Evolutionary conservation across 1,140 invertebrate species (phyloP).

Genomic region (Lysiphlebus fabarum): DNA sequence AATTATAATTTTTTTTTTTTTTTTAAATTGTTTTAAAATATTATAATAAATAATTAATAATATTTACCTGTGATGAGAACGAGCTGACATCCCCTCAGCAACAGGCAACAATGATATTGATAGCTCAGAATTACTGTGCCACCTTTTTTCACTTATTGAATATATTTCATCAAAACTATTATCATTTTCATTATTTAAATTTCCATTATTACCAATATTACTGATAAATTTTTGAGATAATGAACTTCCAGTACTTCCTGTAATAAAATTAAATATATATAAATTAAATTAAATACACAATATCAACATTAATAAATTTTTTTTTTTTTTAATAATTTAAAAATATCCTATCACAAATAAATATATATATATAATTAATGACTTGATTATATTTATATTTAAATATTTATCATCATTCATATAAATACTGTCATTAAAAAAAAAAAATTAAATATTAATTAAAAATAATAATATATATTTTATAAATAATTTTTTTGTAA

Average conservation of each 20-base stretch:
- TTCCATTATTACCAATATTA: slow-evolving; percentile 34
- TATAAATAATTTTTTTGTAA: too few species aligned
- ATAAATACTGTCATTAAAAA: not conserved
- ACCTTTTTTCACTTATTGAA: slow-evolving; percentile 42
- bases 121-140: slow-evolving; percentile 40
- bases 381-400: too few species aligned
- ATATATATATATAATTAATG: too few species aligned
- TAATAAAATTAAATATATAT: slow-evolving; percentile 20
- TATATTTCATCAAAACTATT: slow-evolving; percentile 38
- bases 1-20: slow-evolving; percentile 6
- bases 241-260: slow-evolving; percentile 37
- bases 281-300: too few species aligned
- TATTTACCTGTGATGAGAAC: slow-evolving; percentile 48
- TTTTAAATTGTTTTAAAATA: slow-evolving; percentile 13
- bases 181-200: slow-evolving; percentile 34
- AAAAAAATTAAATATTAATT: not conserved
- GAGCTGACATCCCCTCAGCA: slow-evolving; percentile 52
- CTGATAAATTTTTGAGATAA: slow-evolving; percentile 35
- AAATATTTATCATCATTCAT: not conserved
- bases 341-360: too few species aligned
- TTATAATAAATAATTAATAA: too few species aligned
- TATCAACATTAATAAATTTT: too few species aligned
- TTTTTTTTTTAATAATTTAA: too few species aligned
- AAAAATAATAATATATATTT: too few species aligned
- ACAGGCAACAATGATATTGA: slow-evolving; percentile 43